Base-by-base conservation (phyloP, 2,888 invertebrate species). In the Acleris emargana region DNA sequence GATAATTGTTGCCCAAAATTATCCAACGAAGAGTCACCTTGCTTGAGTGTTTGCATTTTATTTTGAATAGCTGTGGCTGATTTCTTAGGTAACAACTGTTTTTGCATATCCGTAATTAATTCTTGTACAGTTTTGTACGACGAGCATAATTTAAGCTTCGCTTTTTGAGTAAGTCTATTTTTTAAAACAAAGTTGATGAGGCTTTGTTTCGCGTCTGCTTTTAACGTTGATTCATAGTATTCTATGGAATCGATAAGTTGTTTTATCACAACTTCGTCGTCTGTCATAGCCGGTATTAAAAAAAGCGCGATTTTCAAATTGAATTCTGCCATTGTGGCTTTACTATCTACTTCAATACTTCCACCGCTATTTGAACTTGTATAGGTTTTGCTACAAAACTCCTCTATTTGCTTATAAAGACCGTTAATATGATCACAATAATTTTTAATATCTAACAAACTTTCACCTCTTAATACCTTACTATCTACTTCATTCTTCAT, bases 51-150 rank as follows among this genome's bases (percentile, higher is more conserved):
- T 16, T 58, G 49, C 32, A 58, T 18, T 6, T 18, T 58, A 32
- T 58, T 58, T 58, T 58, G 58, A 18, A 58, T 49, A 7, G 58
- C 58, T 6, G 58, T 32, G 49, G 32, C 32, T 32, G 58, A 58
- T 49, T 58, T 58, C 6, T 49, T 58, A 58, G 49, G 32, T 16
- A 49, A 38, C 49, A 58, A 58, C 18, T 18, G 58, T 58, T 58
- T 58, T 58, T 47, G 28, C 57, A 58, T 58, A 25, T 25, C 57
- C 11, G 11, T n/a, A 5, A 57, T 7, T n/a, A 47, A 17, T 2
- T 47, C n/a, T 7, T 22, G 2, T 11, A 28, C 25, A 47, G 28
- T 28, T 28, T n/a, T 18, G 28, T 57, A 57, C 1, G 57, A 47
- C 25, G n/a, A 17, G 5, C 45, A 28, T 58, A 58, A 58, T 28